Base-by-base conservation (phyloP, 1,140 invertebrate species). In the Calephelis nemesis region DNA sequence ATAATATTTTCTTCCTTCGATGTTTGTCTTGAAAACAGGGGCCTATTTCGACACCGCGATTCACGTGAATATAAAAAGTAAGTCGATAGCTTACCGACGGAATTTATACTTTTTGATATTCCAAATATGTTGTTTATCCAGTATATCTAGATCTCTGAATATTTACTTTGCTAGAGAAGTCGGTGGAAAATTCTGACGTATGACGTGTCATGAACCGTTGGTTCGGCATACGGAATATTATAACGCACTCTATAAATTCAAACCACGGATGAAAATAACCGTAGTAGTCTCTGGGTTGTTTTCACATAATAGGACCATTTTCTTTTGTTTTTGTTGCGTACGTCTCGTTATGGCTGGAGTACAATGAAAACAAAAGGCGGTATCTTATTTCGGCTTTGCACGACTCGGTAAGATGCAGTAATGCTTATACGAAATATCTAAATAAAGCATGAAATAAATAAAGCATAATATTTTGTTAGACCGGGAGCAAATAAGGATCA, bases 61-160 rank as follows among this genome's bases (percentile, higher is more conserved):
- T 85, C 82, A 75, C 69, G 70, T 74, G 87, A 87, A 88, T 91
- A 91, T 91, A 91, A 91, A 90, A 90, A 90, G 83, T 90, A 91
- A 91, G 87, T 89, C 88, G 85, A 91, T 91, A 91, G 87, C 88
- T 91, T 90, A 90, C 85, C 81, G 80, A 72, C 69, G 73, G 80
- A 91, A 91, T 91, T 91, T 91, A 91, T 91, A 88, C 86, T 88
- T 88, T 88, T 87, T 81, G 85, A 88, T 91, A 91, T 88, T 84
- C 87, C 79, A 88, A 91, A 91, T 89, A 90, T 89, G 88, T 81
- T 81, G 67, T 40, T 58, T 60, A 19, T 66, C 85, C 79, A 78
- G 2, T 47, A 0, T 69, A 72, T 62, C 11, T 12, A 71, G 84
- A 79, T 7, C 82, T 68, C 15, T 66, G 39, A 10, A 63, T 39